Conservation (phyloP, 2,113 vertebrate species). For the Ranitomeya imitator region DNA sequence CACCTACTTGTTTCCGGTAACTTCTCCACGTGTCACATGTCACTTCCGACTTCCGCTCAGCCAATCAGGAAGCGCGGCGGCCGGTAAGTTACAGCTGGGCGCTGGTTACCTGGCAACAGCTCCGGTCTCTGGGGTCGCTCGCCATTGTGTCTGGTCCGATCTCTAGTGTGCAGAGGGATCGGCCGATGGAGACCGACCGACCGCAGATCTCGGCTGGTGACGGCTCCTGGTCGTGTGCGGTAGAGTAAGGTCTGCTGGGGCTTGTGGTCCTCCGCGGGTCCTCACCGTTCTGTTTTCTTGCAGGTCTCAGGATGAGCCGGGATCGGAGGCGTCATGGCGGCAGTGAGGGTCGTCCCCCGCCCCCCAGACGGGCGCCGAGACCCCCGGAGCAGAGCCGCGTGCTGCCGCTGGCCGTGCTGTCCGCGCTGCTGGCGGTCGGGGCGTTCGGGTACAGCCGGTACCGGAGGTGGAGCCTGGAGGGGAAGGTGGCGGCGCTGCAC, state of each 20-base stretch:
- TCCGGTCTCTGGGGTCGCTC: background rate
- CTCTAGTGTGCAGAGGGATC: no score
- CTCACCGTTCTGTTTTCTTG: background rate
- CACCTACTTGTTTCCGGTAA: background rate
- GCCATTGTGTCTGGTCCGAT: no score
- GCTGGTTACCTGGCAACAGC: background rate
- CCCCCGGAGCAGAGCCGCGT: background rate
- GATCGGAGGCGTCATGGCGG: slow-evolving; percentile 46
- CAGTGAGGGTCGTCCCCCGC: background rate
- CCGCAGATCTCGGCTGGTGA: no score
- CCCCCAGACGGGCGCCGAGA: background rate
- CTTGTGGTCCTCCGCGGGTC: background rate
- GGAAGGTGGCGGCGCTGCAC: slow-evolving; percentile 79
- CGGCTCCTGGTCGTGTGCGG: no score
- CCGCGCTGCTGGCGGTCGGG: background rate
- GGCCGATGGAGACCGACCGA: no score
- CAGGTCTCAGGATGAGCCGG: slow-evolving; percentile 8
- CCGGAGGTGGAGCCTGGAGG: slow-evolving; percentile 73
- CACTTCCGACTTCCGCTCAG: background rate
- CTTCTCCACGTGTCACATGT: background rate
- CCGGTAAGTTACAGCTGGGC: background rate
- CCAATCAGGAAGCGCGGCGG: background rate
- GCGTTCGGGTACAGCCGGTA: slow-evolving; percentile 72
- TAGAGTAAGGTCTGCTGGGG: background rate
- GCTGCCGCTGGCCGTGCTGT: background rate